Base-by-base conservation (phyloP, 2,888 invertebrate species). In the Pristionchus exspectatus region DNA sequence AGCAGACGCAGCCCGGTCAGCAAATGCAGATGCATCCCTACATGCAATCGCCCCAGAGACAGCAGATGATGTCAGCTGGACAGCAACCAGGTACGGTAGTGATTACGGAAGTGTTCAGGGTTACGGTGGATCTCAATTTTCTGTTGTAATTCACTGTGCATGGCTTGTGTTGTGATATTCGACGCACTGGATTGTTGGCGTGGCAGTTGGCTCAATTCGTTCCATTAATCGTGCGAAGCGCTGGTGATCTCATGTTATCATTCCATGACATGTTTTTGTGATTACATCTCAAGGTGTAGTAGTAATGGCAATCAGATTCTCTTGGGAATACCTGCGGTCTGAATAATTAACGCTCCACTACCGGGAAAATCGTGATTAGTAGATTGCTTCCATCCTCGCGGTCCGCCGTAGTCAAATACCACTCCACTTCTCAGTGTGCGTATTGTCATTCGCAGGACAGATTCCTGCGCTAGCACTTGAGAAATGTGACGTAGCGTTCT, bases 71-170 rank as follows among this genome's bases (percentile, higher is more conserved):
- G 59, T 59, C 30, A n/a, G 16, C 56, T 0, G 30, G 33, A 18
- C 87, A 87, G 50, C 87, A 66, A 33, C 87, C 59, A 85, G 85
- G 85, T 85, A 85, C 85, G 59, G 38, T 85, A 85, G 44, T n/a
- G 77, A 77, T 27, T 54, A 81, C 81, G 50, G 50, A 54, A 38
- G 77, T 5, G 74, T 2, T n/a, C 16, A n/a, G 24, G 24, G 9
- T 30, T 72, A 14, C 7, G 5, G 7, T 27, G 16, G n/a, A n/a
- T n/a, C n/a, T n/a, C n/a, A n/a, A n/a, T n/a, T n/a, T n/a, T n/a
- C n/a, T n/a, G n/a, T n/a, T n/a, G n/a, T n/a, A n/a, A 77, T 44
- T n/a, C 30, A 44, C 21, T 16, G 72, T 72, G 74, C 74, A 44
- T 77, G 74, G 74, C 12, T 27, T 44, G 74, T 77, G 44, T 21